Base-by-base conservation (phyloP, 2,888 invertebrate species). In the Limulus polyphemus region DNA sequence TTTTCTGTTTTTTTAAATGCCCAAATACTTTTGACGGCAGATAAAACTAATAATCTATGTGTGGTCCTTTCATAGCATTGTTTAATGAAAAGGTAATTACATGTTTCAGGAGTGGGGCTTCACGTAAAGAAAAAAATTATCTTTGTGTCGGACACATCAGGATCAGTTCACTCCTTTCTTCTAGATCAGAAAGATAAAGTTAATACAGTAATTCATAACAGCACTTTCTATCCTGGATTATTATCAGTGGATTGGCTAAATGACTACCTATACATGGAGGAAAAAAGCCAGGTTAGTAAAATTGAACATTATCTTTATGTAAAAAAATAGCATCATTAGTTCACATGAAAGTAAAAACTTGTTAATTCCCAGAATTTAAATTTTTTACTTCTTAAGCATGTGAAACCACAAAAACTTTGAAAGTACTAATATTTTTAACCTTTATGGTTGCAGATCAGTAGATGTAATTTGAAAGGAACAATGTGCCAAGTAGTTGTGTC, bases 181-280 rank as follows among this genome's bases (percentile, higher is more conserved):
- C 56, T 74, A 11, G 59, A 63, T n/a, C 63, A 64, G 14, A 68
- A 59, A 10, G 57, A 59, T 13, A 58, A 56, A 17, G 51, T 51
- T 13, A 56, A 54, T n/a, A 60, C 58, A 9, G 72, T 70, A 57
- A 56, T 73, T 9, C 32, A 56, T 13, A 52, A 63, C 11, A 62
- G 62, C 17, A 57, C 14, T 14, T 57, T 65, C 9, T 64, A 71
- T 11, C 75, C 75, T 11, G 68, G 71, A 0, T 70, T 74, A 11
- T 71, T 80, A 47, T 86, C 88, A 1, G 83, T 92, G 0, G 95
- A 95, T 76, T 95, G 94, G 94, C 78, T 95, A 49, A 88, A 90
- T 73, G 82, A 85, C 64, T 84, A 88, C 62, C 79, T 94, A 2
- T 94, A 91, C 72, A 82, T 94, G 60, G 88, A 87, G 0, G 85